Evolutionary conservation across 2,888 invertebrate species (phyloP), one percentile per base, ranked within the genome.

Genomic region (Oscheius sp.): DNA sequence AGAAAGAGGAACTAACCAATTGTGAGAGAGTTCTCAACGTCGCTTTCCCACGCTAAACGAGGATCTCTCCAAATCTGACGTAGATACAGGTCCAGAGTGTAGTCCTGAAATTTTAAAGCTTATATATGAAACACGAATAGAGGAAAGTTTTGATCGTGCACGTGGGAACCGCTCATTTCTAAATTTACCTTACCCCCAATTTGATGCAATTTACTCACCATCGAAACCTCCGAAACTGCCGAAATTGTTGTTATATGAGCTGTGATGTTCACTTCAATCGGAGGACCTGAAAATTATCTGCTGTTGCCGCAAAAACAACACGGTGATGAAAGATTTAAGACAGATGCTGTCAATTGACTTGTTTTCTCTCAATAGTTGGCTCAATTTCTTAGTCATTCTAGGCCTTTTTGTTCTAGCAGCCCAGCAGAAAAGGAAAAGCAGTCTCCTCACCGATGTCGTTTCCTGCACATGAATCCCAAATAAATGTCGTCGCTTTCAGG

Each of bases 171-270:
- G 21, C 21, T 21, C 21, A 21, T 21, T 21, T 21, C 21, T 21
- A 21, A 21, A 21, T 21, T 21, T 21, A n/a, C 42, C 7, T 42
- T 42, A 3, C 42, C 3, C 7, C 7, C 42, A 42, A 42, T 42
- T 42, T 42, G 7, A 3, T 5, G 4, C 42, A 42, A 42, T 5
- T 42, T 42, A 68, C 58, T 33, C 75, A 87, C 88, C 89, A 89
- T 89, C 2, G 89, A 87, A 0, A 89, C 89, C 79, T 89, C 89
- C 9, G 89, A 89, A 9, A 89, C 83, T 32, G 89, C 89, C 65
- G 81, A 83, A 48, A 89, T 89, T 11, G 88, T 88, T n/a, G 89
- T 87, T 21, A 89, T 79, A 73, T 88, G 86, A 5, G 84, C 84
- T 0, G 89, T 88, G 48, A 89, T 86, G 76, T 87, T 88, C 9